These are phyloP conservation scores for Copidosoma aretas DNA, from an alignment of 2,888 invertebrate species.

Conservation along the genomic window DNA sequence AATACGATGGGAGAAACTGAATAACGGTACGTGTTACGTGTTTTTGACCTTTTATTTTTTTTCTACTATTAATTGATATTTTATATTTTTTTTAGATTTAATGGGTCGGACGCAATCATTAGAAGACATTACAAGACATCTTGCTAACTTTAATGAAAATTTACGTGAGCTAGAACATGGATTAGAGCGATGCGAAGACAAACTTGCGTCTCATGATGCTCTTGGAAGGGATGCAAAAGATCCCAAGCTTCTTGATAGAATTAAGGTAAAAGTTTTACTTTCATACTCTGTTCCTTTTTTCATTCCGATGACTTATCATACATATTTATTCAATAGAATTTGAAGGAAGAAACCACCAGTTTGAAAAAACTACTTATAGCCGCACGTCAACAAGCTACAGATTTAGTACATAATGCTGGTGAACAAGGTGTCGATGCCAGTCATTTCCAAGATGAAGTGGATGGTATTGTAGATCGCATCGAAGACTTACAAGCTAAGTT, in stretches of 20 bases:
- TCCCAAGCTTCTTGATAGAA: constrained; percentile 82
- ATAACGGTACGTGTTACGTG: constrained; percentile 70
- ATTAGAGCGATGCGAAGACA: constrained; percentile 88
- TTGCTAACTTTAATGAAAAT: constrained; percentile 85
- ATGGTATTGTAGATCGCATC: constrained; percentile 77
- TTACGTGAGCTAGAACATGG: constrained; percentile 84
- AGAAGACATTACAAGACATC: constrained; percentile 81
- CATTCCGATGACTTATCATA: neutral
- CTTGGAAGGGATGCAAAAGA: constrained; percentile 79
- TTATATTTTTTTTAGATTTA: constrained; percentile 68
- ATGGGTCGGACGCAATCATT: constrained; percentile 78
- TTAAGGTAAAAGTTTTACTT: constrained; percentile 67
- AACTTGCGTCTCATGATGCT: constrained; percentile 77
- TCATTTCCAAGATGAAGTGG: constrained; percentile 80
- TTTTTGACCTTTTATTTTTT: neutral
- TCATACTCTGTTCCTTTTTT: too few relatives aligned
- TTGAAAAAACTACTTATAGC: constrained; percentile 76
- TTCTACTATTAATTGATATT: neutral
- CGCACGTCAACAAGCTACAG: constrained; percentile 75
- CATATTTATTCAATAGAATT: constrained; percentile 56
- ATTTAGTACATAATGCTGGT: constrained; percentile 77
- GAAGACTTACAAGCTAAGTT: constrained; percentile 79
- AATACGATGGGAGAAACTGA: constrained; percentile 89
- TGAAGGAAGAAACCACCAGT: constrained; percentile 81
- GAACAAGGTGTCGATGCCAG: constrained; percentile 79